Conservation (phyloP, 1,140 invertebrate species). For the Achatina immaculata region DNA sequence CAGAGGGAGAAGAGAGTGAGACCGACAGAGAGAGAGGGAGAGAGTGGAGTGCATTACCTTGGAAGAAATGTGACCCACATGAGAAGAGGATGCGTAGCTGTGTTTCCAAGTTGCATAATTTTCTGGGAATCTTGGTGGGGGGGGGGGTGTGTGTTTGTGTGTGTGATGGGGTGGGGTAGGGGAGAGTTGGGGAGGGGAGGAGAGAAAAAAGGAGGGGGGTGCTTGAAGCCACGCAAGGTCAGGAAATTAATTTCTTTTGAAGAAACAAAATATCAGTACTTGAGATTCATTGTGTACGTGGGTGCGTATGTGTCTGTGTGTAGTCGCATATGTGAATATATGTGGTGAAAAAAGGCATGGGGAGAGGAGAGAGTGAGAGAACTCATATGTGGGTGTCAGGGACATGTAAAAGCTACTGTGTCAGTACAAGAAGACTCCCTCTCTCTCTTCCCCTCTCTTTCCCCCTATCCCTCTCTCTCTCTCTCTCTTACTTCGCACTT, state of each 20-base stretch:
- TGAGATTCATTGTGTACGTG: not conserved
- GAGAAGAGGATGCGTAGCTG: too few species aligned
- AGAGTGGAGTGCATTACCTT: not conserved
- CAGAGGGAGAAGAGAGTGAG: not conserved
- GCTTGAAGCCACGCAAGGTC: not conserved
- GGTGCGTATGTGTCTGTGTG: not conserved
- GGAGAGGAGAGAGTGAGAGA: not conserved
- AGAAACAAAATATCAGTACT: not conserved
- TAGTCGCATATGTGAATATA: too few species aligned
- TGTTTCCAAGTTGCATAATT: not conserved
- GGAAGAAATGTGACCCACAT: not conserved
- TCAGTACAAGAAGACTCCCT: not conserved
- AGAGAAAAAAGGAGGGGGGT: not conserved
- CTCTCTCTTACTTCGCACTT: too few species aligned
- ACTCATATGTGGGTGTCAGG: too few species aligned
- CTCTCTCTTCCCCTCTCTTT: constrained; percentile 5
- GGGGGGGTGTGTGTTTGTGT: constrained; percentile 27
- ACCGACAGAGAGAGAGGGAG: too few species aligned
- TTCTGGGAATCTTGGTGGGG: not conserved
- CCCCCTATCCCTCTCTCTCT: constrained; percentile 26
- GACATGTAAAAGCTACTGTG: not conserved
- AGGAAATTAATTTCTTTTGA: not conserved
- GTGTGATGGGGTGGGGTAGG: constrained; percentile 9
- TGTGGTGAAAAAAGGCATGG: not conserved
- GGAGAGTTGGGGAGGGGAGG: not conserved